Evolutionary conservation across 1,140 invertebrate genomes (phyloP).

Genomic region (Galleria mellonella): DNA sequence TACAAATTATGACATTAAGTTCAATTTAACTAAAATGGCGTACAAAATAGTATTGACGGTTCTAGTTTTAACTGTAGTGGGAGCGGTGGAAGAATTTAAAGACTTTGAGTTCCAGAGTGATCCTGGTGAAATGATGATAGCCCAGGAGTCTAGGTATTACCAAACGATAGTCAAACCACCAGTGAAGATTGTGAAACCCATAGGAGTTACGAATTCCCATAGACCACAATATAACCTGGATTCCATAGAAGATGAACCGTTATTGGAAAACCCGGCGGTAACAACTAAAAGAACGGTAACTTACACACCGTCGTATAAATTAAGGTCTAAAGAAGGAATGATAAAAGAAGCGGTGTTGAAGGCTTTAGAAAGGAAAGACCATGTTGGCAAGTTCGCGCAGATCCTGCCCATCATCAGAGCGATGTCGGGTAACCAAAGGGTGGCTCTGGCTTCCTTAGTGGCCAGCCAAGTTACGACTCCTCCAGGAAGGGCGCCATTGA

Average conservation of each 20-base stretch:
- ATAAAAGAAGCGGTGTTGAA: slow-evolving; percentile 64
- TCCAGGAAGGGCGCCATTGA: slow-evolving; percentile 61
- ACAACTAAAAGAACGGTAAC: slow-evolving; percentile 33
- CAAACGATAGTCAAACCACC: slow-evolving; percentile 49
- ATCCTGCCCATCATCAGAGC: slow-evolving; percentile 78
- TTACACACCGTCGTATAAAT: slow-evolving; percentile 59
- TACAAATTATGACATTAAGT: slow-evolving; percentile 1
- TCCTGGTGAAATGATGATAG: slow-evolving; percentile 52
- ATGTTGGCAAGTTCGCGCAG: slow-evolving; percentile 73
- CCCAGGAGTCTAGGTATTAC: slow-evolving; percentile 55
- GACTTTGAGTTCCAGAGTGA: slow-evolving; percentile 40
- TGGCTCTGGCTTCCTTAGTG: slow-evolving; percentile 77
- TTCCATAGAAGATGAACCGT: slow-evolving; percentile 39
- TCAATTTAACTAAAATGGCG: slow-evolving; percentile 28
- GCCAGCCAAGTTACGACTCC: slow-evolving; percentile 76
- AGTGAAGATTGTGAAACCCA: slow-evolving; percentile 50
- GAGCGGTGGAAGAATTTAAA: slow-evolving; percentile 32
- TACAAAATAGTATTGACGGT: slow-evolving; percentile 7
- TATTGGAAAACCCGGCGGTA: slow-evolving; percentile 26
- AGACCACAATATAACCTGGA: slow-evolving; percentile 64
- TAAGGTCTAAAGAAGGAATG: slow-evolving; percentile 69
- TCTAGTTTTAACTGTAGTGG: background rate
- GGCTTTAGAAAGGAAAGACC: slow-evolving; percentile 68
- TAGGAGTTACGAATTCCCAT: slow-evolving; percentile 62
- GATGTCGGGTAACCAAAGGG: slow-evolving; percentile 76